A percentile compares a stretch with the other conserved stretches of the same genome.
These are phyloP conservation scores for Monopterus albus DNA, from an alignment of 2,113 vertebrate genomes.

Conservation along the genomic window DNA sequence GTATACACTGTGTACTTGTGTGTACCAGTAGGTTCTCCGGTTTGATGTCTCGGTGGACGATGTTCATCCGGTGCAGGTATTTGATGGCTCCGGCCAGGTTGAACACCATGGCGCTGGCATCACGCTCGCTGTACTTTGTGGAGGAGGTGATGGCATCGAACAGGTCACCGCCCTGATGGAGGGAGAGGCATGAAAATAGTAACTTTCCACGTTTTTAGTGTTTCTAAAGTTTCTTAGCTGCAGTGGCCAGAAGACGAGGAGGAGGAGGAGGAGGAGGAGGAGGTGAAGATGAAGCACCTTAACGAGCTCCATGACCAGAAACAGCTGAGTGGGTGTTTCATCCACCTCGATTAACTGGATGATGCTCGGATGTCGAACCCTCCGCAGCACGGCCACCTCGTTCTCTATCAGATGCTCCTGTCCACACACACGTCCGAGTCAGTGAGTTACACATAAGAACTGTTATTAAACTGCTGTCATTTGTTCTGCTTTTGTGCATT, in stretches of 20 bases:
- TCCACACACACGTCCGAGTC: slow-evolving; percentile 9
- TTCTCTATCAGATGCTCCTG: slow-evolving; percentile 99
- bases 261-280: neutral
- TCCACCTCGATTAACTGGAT: slow-evolving; percentile 97
- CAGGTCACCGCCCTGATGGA: slow-evolving; percentile 91
- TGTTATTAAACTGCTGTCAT: too few relatives aligned
- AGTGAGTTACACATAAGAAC: too few relatives aligned
- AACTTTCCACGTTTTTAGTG: too few relatives aligned
- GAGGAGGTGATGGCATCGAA: slow-evolving; percentile 99
- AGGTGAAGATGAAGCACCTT: slow-evolving; percentile 80
- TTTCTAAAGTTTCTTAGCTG: too few relatives aligned
- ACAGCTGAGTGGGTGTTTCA: slow-evolving; percentile 92
- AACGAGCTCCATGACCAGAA: slow-evolving; percentile 98
- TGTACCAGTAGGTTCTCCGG: slow-evolving; percentile 96
- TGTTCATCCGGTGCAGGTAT: slow-evolving; percentile 94
- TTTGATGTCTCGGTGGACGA: slow-evolving; percentile 98
- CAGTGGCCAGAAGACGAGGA: too few relatives aligned
- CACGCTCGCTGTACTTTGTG: slow-evolving; percentile 95
- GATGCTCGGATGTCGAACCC: slow-evolving; percentile 95
- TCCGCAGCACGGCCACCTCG: slow-evolving; percentile 92
- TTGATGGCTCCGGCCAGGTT: slow-evolving; percentile 93
- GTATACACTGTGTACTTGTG: neutral
- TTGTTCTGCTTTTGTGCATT: too few relatives aligned
- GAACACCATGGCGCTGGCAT: slow-evolving; percentile 97
- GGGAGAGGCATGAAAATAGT: neutral